Evolutionary conservation across 2,888 invertebrate species (phyloP).

Genomic region (Caenorhabditis doughertyi): DNA sequence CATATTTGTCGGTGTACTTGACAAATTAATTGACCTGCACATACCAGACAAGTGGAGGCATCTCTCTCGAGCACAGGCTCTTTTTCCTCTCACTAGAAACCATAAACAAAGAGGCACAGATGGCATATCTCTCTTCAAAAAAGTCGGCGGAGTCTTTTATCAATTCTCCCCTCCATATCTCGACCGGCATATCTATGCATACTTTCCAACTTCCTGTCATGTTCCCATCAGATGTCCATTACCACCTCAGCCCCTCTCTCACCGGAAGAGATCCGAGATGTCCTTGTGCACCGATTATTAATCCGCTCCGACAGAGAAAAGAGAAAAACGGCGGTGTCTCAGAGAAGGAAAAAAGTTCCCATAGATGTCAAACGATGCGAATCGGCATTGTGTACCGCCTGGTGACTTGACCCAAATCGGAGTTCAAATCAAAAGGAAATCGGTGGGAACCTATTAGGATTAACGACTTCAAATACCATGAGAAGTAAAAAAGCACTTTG

Average conservation of each 20-base stretch:
- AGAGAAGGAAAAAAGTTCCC: slow-evolving; percentile 55
- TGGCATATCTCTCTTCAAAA: slow-evolving; percentile 1
- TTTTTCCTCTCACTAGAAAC: not conserved
- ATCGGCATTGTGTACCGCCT: slow-evolving; percentile 25
- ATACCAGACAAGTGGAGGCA: slow-evolving; percentile 24
- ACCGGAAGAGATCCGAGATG: slow-evolving; percentile 29
- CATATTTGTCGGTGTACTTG: slow-evolving; percentile 61
- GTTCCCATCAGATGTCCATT: slow-evolving; percentile 52
- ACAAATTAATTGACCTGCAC: slow-evolving; percentile 56
- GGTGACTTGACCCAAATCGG: slow-evolving; percentile 49
- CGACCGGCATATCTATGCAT: too few species aligned
- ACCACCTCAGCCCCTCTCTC: slow-evolving; percentile 36
- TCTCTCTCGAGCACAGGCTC: slow-evolving; percentile 6
- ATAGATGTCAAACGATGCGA: slow-evolving; percentile 60
- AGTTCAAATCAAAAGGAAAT: not conserved
- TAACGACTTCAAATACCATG: not conserved
- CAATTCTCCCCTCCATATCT: slow-evolving; percentile 17
- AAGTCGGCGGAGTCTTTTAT: slow-evolving; percentile 19
- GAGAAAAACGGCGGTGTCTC: slow-evolving; percentile 2
- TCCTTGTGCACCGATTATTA: slow-evolving; percentile 42
- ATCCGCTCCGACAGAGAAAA: slow-evolving; percentile 13
- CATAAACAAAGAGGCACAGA: slow-evolving; percentile 9
- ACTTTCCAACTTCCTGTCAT: slow-evolving; percentile 14
- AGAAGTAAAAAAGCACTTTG: too few species aligned
- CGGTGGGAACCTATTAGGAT: slow-evolving; percentile 22